Percentiles rank a stretch among this genome's conserved stretches.
These are phyloP conservation scores for Piaya cayana DNA, from an alignment of 2,113 vertebrate genomes.

Conservation along the genomic window DNA sequence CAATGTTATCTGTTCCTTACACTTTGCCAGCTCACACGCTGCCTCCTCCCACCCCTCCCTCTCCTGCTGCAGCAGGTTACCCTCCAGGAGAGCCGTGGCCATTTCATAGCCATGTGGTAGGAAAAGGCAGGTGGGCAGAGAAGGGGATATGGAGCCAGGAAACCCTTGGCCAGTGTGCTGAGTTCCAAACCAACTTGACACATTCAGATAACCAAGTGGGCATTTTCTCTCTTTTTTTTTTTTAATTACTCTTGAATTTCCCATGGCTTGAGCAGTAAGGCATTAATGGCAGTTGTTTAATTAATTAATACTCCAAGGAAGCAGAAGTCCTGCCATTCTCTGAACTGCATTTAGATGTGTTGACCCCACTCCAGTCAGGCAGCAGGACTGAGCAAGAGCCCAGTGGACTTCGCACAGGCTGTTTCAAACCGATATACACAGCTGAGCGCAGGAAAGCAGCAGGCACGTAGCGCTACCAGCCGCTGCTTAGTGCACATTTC, in stretches of 20 bases:
- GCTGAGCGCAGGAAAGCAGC: not conserved
- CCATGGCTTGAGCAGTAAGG: not conserved
- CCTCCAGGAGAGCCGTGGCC: not conserved
- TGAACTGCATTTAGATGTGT: not conserved
- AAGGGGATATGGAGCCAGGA: not conserved
- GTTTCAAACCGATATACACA: not conserved
- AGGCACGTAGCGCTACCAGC: not conserved
- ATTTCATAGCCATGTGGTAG: not conserved
- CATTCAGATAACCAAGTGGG: not conserved
- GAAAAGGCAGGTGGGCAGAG: not conserved
- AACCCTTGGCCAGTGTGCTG: not conserved
- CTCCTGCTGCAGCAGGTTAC: not conserved
- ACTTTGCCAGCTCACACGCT: not conserved
- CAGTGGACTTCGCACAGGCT: not conserved
- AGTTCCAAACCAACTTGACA: not conserved
- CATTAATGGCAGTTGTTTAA: conserved; percentile 12
- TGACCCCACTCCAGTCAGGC: not conserved
- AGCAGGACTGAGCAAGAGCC: not conserved
- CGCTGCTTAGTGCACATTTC: not conserved
- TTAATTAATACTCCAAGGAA: conserved; percentile 22
- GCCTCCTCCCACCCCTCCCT: not conserved
- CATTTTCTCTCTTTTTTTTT: not conserved
- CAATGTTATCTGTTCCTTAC: not conserved
- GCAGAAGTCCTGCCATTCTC: not conserved
- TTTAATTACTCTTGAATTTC: not conserved